phyloP scores from a whole-genome alignment of 2,888 invertebrate genomes.

The Drosophila aldrichi region DNA sequence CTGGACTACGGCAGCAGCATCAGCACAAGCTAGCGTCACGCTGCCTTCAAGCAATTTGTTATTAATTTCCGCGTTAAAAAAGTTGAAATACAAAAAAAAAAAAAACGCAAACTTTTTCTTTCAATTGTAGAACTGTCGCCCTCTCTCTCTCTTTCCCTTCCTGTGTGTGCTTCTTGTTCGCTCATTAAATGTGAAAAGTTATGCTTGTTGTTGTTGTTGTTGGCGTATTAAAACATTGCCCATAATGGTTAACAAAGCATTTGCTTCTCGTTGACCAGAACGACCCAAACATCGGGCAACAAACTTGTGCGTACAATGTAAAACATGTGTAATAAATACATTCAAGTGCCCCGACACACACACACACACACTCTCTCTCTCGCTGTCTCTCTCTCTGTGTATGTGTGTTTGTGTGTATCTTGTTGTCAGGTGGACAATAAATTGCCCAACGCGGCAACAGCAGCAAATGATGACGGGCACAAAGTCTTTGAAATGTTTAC shows the following conservation, averaged over 20 bases:
- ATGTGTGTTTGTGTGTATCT: conserved; percentile 13
- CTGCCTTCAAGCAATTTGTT: conserved; percentile 79
- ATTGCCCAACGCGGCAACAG: conserved; percentile 60
- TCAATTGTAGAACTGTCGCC: conserved; percentile 20
- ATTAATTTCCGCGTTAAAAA: conserved; percentile 75
- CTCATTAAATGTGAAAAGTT: conserved; percentile 78
- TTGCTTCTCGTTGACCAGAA: conserved; percentile 74
- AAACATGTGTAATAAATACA: conserved; percentile 80
- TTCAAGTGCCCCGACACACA: conserved; percentile 45
- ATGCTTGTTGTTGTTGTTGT: conserved; percentile 40
- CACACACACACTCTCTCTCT: neutral
- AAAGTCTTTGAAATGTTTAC: conserved; percentile 64
- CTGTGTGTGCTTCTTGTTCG: conserved; percentile 7
- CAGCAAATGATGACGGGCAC: conserved; percentile 72
- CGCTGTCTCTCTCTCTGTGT: conserved; percentile 1
- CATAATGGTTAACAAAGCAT: conserved; percentile 81
- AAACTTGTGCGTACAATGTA: conserved; percentile 76
- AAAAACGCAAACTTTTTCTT: conserved; percentile 49
- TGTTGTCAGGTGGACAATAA: conserved; percentile 69
- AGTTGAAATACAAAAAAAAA: conserved; percentile 49
- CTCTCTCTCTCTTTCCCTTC: conserved; percentile 3
- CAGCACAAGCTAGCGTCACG: conserved; percentile 39
- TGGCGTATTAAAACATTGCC: conserved; percentile 76
- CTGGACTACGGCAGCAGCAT: conserved; percentile 7
- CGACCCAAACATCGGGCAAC: conserved; percentile 57